These are phyloP conservation scores for Brachylomia viminalis DNA, from an alignment of 2,888 invertebrate species.

Conservation along the genomic window DNA sequence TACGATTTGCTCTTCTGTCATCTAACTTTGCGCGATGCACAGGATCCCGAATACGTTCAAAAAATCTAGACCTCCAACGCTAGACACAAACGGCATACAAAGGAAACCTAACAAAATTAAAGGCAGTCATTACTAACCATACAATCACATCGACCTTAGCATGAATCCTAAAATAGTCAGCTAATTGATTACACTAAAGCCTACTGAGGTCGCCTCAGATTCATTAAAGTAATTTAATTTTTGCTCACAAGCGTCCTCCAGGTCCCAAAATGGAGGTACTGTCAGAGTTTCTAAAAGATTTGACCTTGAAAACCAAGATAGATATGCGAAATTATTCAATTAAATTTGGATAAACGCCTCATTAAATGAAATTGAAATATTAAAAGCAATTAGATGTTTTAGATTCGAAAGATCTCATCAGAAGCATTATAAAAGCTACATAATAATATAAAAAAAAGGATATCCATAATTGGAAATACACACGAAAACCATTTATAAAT, in stretches of 20 bases:
- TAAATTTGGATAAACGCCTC: neutral
- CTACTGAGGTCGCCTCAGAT: constrained; percentile 34
- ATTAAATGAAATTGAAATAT: constrained; percentile 8
- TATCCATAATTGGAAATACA: neutral
- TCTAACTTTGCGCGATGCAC: neutral
- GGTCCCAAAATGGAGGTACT: constrained; percentile 28
- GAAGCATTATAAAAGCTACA: neutral
- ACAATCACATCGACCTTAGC: constrained; percentile 34
- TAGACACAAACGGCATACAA: neutral
- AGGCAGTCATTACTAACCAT: constrained; percentile 14
- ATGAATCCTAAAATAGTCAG: constrained; percentile 52
- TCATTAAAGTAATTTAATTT: constrained; percentile 56
- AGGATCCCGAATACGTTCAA: rapidly evolving
- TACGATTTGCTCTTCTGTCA: neutral
- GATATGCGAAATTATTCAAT: neutral
- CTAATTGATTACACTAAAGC: constrained; percentile 50
- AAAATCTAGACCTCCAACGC: neutral
- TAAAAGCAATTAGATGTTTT: neutral
- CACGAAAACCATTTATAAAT: neutral
- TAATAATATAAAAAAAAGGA: neutral
- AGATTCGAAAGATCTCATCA: neutral
- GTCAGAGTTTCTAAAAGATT: constrained; percentile 38
- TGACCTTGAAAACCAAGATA: neutral
- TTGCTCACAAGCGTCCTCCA: constrained; percentile 46
- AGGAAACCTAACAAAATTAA: neutral